Percentiles rank a stretch among this genome's conserved stretches.
These are phyloP conservation scores for Solea solea DNA, from an alignment of 2,113 vertebrate genomes.

Conservation along the genomic window DNA sequence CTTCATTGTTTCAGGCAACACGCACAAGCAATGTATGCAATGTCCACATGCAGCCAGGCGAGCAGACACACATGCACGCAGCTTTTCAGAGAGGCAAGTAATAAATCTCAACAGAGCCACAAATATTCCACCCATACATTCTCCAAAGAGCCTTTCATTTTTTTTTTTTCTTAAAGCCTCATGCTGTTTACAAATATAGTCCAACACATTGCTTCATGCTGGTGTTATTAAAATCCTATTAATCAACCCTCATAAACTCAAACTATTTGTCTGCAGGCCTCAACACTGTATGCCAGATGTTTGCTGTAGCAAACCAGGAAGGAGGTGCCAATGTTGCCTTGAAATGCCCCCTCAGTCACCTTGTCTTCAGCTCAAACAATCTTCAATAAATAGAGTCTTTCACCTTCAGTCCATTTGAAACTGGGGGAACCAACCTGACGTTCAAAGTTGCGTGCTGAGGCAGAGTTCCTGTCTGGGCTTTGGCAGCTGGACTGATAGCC, in stretches of 20 bases:
- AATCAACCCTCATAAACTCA: constrained; percentile 20
- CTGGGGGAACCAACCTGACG: constrained; percentile 55
- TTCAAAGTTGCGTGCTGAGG: constrained; percentile 64
- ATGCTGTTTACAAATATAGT: constrained; percentile 24
- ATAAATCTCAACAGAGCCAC: constrained; percentile 38
- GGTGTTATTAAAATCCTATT: constrained; percentile 27
- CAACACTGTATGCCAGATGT: constrained; percentile 30
- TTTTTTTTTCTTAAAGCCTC: background rate
- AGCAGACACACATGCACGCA: background rate
- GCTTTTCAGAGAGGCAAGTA: constrained; percentile 14
- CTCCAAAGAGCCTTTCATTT: constrained; percentile 9
- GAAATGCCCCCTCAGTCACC: constrained; percentile 20
- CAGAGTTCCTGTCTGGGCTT: constrained; percentile 69
- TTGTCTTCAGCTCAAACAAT: constrained; percentile 42
- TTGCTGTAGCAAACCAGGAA: constrained; percentile 44
- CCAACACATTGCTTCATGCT: background rate
- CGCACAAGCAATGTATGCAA: constrained; percentile 47
- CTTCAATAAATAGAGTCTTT: constrained; percentile 69
- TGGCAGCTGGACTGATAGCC: constrained; percentile 79
- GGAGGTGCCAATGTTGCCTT: constrained; percentile 19
- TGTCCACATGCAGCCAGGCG: constrained; percentile 26
- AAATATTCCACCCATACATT: constrained; percentile 8
- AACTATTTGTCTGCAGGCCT: constrained; percentile 6
- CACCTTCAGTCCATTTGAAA: constrained; percentile 72
- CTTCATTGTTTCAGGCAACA: constrained; percentile 68